Evolutionary conservation across 1,140 invertebrate species (phyloP).

Genomic region (Subanguina moxae): DNA sequence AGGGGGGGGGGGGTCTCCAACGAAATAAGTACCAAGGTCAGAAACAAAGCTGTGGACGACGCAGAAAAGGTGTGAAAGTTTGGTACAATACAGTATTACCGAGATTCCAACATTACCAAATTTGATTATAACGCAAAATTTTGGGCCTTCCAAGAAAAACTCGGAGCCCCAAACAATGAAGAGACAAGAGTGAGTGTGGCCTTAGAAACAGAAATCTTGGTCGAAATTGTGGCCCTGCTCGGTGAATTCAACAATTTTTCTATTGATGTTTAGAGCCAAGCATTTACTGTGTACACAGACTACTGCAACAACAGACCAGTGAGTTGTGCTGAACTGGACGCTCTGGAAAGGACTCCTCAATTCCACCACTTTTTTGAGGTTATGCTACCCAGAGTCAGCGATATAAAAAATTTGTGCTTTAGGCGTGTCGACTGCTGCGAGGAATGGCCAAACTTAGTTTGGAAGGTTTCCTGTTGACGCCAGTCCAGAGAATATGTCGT

Average conservation of each 20-base stretch:
- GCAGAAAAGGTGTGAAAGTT: too few species aligned
- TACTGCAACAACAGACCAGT: constrained; percentile 85
- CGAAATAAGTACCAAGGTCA: too few species aligned
- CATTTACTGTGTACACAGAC: constrained; percentile 80
- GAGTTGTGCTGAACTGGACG: constrained; percentile 71
- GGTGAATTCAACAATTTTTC: not conserved
- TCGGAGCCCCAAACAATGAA: too few species aligned
- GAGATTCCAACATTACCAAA: not conserved
- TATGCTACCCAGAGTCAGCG: not conserved
- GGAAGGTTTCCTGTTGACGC: constrained; percentile 80
- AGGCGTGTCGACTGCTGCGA: constrained; percentile 73
- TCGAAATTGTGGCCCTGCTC: not conserved
- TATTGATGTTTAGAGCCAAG: constrained; percentile 65
- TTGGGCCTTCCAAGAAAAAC: too few species aligned
- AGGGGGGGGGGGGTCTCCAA: too few species aligned
- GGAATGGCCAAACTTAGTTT: constrained; percentile 79
- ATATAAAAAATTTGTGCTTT: constrained; percentile 21
- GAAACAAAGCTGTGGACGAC: too few species aligned
- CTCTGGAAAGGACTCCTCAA: constrained; percentile 70
- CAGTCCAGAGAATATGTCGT: constrained; percentile 85
- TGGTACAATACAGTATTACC: too few species aligned
- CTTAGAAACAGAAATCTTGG: too few species aligned
- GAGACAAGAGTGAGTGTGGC: too few species aligned
- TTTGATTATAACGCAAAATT: not conserved
- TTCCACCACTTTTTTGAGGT: constrained; percentile 78